Evolutionary conservation across 2,797 vertebrate genomes (phyloP).

Genomic region (Amphiprion clarkii): DNA sequence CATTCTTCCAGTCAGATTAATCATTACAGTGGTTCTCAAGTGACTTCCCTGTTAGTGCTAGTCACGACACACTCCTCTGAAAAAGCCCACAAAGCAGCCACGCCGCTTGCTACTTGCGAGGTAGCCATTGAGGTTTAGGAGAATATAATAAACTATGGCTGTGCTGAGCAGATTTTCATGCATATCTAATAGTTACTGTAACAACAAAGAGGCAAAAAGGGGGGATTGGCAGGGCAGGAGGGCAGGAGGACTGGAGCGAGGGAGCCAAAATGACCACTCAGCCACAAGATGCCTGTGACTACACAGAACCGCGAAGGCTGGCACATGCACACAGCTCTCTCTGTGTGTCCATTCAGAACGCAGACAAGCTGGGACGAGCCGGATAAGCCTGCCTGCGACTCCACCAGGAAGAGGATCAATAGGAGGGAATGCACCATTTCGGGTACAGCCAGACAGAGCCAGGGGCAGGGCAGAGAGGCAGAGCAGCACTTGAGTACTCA

Average conservation of each 20-base stretch:
- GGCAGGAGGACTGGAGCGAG: conserved; percentile 44
- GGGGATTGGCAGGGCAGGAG: conserved; percentile 25
- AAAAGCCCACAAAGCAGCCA: conserved; percentile 57
- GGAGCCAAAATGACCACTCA: conserved; percentile 80
- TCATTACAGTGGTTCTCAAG: conserved; percentile 67
- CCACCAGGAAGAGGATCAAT: conserved; percentile 84
- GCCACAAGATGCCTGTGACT: conserved; percentile 81
- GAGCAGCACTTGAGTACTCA: conserved; percentile 76
- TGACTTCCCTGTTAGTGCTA: conserved; percentile 68
- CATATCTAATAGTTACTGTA: conserved; percentile 65
- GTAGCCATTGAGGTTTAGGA: conserved; percentile 40
- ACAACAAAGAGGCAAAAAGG: conserved; percentile 46
- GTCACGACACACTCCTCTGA: conserved; percentile 71
- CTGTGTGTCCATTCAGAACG: conserved; percentile 81
- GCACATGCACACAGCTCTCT: conserved; percentile 79
- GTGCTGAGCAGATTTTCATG: conserved; percentile 54
- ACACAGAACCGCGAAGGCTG: conserved; percentile 75
- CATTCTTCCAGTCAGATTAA: conserved; percentile 67
- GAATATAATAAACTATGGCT: conserved; percentile 40
- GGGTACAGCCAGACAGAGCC: conserved; percentile 80
- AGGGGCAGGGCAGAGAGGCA: conserved; percentile 76
- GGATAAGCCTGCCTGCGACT: conserved; percentile 80
- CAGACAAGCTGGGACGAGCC: conserved; percentile 80
- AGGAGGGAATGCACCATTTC: conserved; percentile 83
- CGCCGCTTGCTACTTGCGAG: conserved; percentile 22